Evolutionary conservation across 1,140 invertebrate species (phyloP).

Genomic region (Homarus americanus): DNA sequence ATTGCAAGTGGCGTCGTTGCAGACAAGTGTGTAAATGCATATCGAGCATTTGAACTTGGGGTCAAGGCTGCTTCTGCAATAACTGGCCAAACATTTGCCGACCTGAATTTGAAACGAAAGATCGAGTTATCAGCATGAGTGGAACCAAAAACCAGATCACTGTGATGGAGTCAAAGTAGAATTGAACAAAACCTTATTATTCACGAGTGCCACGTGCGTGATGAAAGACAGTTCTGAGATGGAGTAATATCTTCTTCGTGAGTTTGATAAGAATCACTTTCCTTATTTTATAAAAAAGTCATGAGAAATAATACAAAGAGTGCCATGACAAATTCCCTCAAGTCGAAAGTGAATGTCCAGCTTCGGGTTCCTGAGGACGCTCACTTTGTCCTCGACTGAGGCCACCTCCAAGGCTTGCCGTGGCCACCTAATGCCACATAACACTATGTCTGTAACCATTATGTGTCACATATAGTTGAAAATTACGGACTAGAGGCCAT

Average conservation of each 20-base stretch:
- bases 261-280: too few relatives aligned
- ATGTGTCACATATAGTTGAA: constrained; percentile 7
- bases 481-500: not conserved
- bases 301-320: constrained; percentile 4
- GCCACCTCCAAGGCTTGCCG: not conserved
- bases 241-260: constrained; percentile 3
- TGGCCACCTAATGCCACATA: not conserved
- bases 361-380: not conserved
- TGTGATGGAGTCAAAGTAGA: not conserved
- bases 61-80: not conserved
- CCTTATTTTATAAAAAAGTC: too few relatives aligned
- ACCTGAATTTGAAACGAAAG: not conserved
- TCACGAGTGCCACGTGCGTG: not conserved
- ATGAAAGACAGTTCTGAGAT: not conserved
- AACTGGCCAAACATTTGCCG: not conserved
- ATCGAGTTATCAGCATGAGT: not conserved
- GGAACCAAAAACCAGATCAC: not conserved
- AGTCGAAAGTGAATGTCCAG: not conserved
- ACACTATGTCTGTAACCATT: not conserved
- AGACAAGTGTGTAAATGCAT: too few relatives aligned
- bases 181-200: not conserved
- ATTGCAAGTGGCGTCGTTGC: not conserved
- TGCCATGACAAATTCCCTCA: not conserved
- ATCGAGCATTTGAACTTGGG: too few relatives aligned
- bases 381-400: not conserved